phyloP scores from a whole-genome alignment of 1,140 invertebrate genomes.

The Diabrotica undecimpunctata region DNA sequence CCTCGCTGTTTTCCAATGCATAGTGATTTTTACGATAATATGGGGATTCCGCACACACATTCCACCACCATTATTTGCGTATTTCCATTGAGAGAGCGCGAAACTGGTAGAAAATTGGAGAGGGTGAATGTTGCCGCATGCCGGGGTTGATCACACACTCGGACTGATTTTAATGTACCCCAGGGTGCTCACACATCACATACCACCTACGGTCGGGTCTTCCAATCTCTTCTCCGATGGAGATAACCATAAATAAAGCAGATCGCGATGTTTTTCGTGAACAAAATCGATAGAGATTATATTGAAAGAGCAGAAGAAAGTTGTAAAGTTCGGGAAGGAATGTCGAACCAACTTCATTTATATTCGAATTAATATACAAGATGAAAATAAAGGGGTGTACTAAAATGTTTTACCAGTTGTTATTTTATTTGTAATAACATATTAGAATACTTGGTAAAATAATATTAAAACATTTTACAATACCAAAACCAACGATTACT shows the following conservation, averaged over 20 bases:
- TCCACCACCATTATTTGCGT: slow-evolving; percentile 31
- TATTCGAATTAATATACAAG: no score
- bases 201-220: slow-evolving; percentile 25
- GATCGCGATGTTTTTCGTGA: background rate
- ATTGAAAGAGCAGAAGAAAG: no score
- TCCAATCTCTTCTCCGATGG: slow-evolving; percentile 1
- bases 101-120: slow-evolving; percentile 44
- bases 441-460: no score
- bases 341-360: no score
- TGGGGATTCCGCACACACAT: slow-evolving; percentile 42
- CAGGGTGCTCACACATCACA: slow-evolving; percentile 41
- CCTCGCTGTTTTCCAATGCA: slow-evolving; percentile 36
- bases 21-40: slow-evolving; percentile 50
- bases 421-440: no score
- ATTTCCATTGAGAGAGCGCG: slow-evolving; percentile 36
- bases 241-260: slow-evolving; percentile 1
- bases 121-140: slow-evolving; percentile 24
- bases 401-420: no score
- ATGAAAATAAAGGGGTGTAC: no score
- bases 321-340: no score
- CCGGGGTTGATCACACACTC: slow-evolving; percentile 24
- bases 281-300: background rate
- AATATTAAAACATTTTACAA: no score
- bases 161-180: slow-evolving; percentile 42
- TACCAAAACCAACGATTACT: no score